Evolutionary conservation across 2,888 invertebrate species (phyloP), one percentile per base, ranked within the genome.

Genomic region (Ferdinandea cuprea): DNA sequence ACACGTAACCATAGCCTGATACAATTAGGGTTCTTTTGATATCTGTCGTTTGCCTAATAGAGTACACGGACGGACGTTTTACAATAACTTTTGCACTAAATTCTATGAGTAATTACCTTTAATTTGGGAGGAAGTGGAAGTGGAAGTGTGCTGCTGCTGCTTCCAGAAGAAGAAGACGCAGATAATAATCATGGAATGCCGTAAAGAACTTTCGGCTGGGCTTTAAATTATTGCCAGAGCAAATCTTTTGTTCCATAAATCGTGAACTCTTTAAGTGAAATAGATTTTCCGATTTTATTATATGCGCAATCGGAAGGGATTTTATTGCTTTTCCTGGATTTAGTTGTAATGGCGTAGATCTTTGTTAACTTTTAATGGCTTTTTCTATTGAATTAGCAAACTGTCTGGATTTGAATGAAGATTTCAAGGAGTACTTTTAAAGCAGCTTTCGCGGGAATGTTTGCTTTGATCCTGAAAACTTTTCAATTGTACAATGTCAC

Each of bases 11-110:
- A n/a, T 5, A 61, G 35, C 56, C 50, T 63, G 48, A 30, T 50
- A 56, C 50, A 76, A 63, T 76, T 81, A 58, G 65, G 58, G 59
- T 65, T 77, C 59, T 35, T 71, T 69, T 56, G 25, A 63, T 80
- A 25, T 76, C 54, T 40, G 65, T 65, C 73, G 28, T 68, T 59
- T 48, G 28, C 15, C 48, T 65, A 65, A 71, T 58, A 76, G 69
- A 59, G 52, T 71, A 42, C 59, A 32, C 46, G 46, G 65, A 42
- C 59, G 37, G 40, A 52, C 13, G 37, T 69, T 74, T 42, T 37
- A 13, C 13, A 19, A 59, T 13, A 76, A 80, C 58, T 80, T 80
- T 68, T 61, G 40, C 54, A 61, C 46, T 46, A 65, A 56, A 50
- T 56, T 73, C 25, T 17, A 15, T 44, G 73, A 79, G 52, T 74